These are phyloP conservation scores for Apodemia hepburni DNA, from an alignment of 2,888 invertebrate species.

Conservation along the genomic window DNA sequence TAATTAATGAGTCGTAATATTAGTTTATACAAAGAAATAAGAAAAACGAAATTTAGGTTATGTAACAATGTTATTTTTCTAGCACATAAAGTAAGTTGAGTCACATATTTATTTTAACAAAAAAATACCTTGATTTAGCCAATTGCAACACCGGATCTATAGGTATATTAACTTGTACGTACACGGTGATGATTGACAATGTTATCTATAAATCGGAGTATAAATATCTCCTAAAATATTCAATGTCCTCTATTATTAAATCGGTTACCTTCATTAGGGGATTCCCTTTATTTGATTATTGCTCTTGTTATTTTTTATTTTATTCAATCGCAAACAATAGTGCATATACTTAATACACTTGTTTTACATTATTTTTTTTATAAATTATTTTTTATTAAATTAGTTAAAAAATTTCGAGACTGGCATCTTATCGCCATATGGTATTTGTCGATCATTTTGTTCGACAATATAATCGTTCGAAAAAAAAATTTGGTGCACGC, in stretches of 20 bases:
- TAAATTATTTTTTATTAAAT: neutral
- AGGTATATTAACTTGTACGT: conserved; percentile 1
- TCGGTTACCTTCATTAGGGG: conserved; percentile 9
- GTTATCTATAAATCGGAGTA: conserved; percentile 7
- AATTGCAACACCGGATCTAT: conserved; percentile 4
- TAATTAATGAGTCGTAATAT: too few species aligned
- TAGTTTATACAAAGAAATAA: too few species aligned
- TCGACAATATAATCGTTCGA: conserved; percentile 20
- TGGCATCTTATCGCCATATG: conserved; percentile 14
- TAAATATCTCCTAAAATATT: conserved; percentile 8
- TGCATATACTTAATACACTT: neutral
- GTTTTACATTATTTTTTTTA: neutral
- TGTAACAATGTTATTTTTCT: too few species aligned
- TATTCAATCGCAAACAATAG: neutral
- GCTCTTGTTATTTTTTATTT: neutral
- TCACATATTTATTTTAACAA: too few species aligned
- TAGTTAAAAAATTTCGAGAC: conserved; percentile 2
- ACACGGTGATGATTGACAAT: conserved; percentile 2
- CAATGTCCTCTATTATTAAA: neutral
- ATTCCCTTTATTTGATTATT: neutral
- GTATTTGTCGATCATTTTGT: conserved; percentile 22
- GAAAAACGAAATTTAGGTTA: too few species aligned
- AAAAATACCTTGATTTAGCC: neutral
- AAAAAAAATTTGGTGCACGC: conserved; percentile 22
- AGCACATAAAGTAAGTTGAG: too few species aligned